Evolutionary conservation across 2,797 vertebrate species (phyloP).

Genomic region (Onychomys torridus): DNA sequence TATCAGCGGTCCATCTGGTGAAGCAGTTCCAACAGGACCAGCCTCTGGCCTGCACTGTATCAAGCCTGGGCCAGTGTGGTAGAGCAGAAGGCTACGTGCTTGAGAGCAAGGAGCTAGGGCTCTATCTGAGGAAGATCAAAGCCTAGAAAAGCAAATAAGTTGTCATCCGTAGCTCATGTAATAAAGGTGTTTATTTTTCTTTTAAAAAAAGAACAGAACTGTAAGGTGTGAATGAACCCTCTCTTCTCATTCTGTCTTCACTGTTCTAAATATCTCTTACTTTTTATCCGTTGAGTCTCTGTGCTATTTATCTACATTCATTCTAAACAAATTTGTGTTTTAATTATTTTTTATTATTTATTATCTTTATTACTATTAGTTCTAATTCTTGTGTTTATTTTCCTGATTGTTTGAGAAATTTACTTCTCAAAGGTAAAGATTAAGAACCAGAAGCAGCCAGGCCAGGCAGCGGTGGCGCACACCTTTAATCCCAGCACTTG

Average conservation of each 20-base stretch:
- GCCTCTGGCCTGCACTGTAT: neutral
- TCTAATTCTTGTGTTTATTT: slow-evolving; percentile 31
- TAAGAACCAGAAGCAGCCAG: neutral
- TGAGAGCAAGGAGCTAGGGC: neutral
- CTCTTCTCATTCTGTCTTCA: slow-evolving; percentile 22
- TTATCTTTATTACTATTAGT: slow-evolving; percentile 38
- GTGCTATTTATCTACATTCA: slow-evolving; percentile 54
- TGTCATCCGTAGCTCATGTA: neutral
- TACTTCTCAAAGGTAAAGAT: neutral
- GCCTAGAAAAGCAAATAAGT: neutral
- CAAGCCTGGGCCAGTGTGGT: neutral
- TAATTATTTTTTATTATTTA: neutral
- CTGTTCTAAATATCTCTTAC: slow-evolving; percentile 29
- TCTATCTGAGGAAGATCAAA: neutral
- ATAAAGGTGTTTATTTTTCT: neutral
- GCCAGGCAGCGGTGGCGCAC: too few relatives aligned
- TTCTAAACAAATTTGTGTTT: slow-evolving; percentile 51
- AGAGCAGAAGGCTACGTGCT: neutral
- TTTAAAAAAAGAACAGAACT: neutral
- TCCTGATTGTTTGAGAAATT: slow-evolving; percentile 42
- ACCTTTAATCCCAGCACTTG: too few relatives aligned
- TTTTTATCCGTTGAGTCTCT: slow-evolving; percentile 17
- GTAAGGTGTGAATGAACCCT: neutral
- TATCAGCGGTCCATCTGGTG: neutral
- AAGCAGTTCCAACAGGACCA: neutral